Evolutionary conservation across 2,888 invertebrate species (phyloP), one percentile per base, ranked within the genome.

Genomic region (Fragum fragum): DNA sequence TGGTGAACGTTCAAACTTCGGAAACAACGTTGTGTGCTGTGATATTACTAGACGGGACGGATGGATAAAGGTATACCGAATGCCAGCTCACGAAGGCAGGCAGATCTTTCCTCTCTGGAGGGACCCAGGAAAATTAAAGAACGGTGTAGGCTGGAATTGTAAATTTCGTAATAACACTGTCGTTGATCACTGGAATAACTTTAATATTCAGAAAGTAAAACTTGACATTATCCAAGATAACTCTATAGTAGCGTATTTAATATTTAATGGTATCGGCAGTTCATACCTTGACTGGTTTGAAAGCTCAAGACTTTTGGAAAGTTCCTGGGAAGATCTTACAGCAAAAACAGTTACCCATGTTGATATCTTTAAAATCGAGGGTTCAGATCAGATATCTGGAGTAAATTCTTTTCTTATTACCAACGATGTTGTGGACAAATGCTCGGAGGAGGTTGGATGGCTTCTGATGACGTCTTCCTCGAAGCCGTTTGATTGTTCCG

Each of bases 321-420:
- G 36, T 23, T 72, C 72, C 5, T 72, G 72, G 72, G n/a, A 26
- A 1, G 57, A 72, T 47, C 29, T 70, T 2, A 68, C 39, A 14
- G 9, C 68, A 26, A 1, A 5, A 11, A 42, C 68, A 39, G 68
- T 32, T 3, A 29, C 61, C 6, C n/a, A 28, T 11, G 32, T 61
- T 3, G 61, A 32, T 32, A 61, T 61, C 28, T 61, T 61, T 32
- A 61, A 11, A 7, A 29, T 61, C 6, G 61, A 61, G 5, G 61
- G 61, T 18, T 11, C 32, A 21, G 42, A 42, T 21, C 6, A 68
- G 5, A 11, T 42, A 3, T 18, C 29, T 6, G 32, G n/a, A 6
- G 2, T 1, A 11, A n/a, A 14, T 29, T 32, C 29, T 28, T 61
- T 28, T 61, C 14, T 61, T 11, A 61, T 61, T 9, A 32, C 61